phyloP scores from a whole-genome alignment of 1,140 invertebrate genomes.

The Cyphomyrmex costatus region DNA sequence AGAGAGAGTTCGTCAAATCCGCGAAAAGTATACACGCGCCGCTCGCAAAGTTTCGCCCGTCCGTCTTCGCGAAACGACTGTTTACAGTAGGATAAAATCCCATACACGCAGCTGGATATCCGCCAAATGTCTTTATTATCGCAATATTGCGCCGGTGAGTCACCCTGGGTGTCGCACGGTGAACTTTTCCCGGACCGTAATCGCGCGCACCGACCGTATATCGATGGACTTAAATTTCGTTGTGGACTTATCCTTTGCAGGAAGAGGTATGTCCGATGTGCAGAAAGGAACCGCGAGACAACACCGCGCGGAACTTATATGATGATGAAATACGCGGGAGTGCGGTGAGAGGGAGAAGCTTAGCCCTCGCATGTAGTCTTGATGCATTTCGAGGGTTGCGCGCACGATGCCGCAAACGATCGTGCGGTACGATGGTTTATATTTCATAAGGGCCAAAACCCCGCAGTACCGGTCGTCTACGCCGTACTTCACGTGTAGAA shows the following conservation, averaged over 20 bases:
- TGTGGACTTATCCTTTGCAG: not conserved
- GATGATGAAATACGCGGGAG: conserved; percentile 47
- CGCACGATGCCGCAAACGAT: conserved; percentile 58
- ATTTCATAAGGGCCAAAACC: conserved; percentile 51
- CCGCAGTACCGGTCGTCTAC: conserved; percentile 7
- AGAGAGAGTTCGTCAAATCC: conserved; percentile 27
- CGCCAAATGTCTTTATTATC: conserved; percentile 72
- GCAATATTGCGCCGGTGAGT: conserved; percentile 50
- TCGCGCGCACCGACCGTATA: conserved; percentile 23
- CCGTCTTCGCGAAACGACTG: conserved; percentile 47
- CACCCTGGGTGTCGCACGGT: not conserved
- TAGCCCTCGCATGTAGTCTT: conserved; percentile 22
- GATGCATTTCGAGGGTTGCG: conserved; percentile 52
- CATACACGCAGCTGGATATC: conserved; percentile 41
- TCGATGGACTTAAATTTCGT: not conserved
- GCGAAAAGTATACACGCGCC: conserved; percentile 38
- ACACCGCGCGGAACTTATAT: not conserved
- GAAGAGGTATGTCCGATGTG: not conserved
- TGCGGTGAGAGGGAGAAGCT: not conserved
- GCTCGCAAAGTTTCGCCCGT: conserved; percentile 42
- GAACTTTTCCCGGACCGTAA: conserved; percentile 27
- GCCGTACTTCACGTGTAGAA: conserved; percentile 49
- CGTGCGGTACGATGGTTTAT: conserved; percentile 47
- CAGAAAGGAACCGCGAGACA: not conserved
- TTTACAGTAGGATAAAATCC: conserved; percentile 56